Percentiles rank a stretch among this genome's conserved stretches.
phyloP scores from a whole-genome alignment of 2,797 vertebrate genomes.

The Gephyroberyx darwinii region DNA sequence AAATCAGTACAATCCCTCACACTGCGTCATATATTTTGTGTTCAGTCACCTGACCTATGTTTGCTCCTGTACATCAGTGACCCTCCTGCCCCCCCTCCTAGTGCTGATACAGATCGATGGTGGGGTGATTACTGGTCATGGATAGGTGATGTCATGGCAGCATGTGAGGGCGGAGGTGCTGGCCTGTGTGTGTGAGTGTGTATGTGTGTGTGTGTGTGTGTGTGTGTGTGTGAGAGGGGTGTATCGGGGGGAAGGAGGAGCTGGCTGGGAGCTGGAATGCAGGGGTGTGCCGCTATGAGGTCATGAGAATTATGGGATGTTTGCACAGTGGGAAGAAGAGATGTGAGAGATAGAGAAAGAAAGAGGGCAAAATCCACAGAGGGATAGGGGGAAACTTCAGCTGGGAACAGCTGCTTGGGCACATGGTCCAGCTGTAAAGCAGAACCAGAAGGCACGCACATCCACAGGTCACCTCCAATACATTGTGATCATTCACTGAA shows the following conservation, averaged over 20 bases:
- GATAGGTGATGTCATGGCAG: slow-evolving; percentile 52
- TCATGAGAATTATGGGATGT: slow-evolving; percentile 73
- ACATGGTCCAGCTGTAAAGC: neutral
- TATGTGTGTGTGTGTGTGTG: slow-evolving; percentile 30
- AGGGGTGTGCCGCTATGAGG: slow-evolving; percentile 66
- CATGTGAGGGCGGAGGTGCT: slow-evolving; percentile 27
- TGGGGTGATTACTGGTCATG: slow-evolving; percentile 24
- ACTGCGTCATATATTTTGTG: slow-evolving; percentile 5
- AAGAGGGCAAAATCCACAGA: slow-evolving; percentile 30
- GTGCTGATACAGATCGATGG: slow-evolving; percentile 21
- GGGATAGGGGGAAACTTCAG: slow-evolving; percentile 26
- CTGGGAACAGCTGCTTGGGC: slow-evolving; percentile 45
- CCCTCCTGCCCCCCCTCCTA: slow-evolving; percentile 19
- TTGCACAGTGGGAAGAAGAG: slow-evolving; percentile 56
- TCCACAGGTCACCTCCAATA: too few relatives aligned
- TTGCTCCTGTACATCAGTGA: slow-evolving; percentile 26
- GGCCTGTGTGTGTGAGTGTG: slow-evolving; percentile 10
- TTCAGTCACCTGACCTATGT: slow-evolving; percentile 27
- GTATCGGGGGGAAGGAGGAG: slow-evolving; percentile 49
- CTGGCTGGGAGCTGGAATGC: slow-evolving; percentile 60
- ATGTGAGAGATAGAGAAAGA: slow-evolving; percentile 38
- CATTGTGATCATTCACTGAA: too few relatives aligned
- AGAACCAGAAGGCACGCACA: slow-evolving; percentile 1
- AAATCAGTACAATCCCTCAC: slow-evolving; percentile 12
- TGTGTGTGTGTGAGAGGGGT: slow-evolving; percentile 1